Base-by-base conservation (phyloP, 2,113 vertebrate genomes). In the Thymallus thymallus region DNA sequence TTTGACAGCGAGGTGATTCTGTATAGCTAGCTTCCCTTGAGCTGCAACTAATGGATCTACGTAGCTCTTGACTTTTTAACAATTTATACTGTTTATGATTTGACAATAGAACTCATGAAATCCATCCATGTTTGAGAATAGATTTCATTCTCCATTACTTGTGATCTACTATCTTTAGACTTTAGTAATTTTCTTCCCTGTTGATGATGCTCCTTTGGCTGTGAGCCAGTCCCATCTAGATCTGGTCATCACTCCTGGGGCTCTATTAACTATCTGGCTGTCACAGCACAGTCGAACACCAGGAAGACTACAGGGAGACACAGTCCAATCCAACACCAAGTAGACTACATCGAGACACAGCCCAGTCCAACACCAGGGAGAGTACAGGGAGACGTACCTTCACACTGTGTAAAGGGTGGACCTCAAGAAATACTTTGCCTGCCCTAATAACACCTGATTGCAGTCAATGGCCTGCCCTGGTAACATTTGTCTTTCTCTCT, bases 381-480 rank as follows among this genome's bases (percentile, higher is more conserved):
- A 41, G 2, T 2, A 26, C 26, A 26, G 26, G 29, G 29, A 30
- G 29, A 30, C 29, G 3, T 60, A 23, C 56, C 12, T 51, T 51
- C 16, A 51, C 48, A 18, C 48, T 18, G 18, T 60, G 14, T 55
- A 20, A 5, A 22, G 56, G 23, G 56, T 60, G n/a, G 56, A 23
- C 56, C 18, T 60, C 56, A 23, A 22, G 6, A 60, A 55, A 20
- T 41, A 51, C 4, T 13, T 51, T 16, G 16, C n/a, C n/a, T n/a
- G n/a, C n/a, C n/a, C n/a, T n/a, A n/a, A n/a, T n/a, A n/a, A n/a
- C 73, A 83, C 71, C 76, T 83, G 62, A 76, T 55, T 72, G 63
- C 68, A 76, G 66, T 83, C 78, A 76, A 80, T 82, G 83, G 67
- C 83, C 83, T 78, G 75, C 80, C 69, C 71, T 84, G 75, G 80